These are phyloP conservation scores for Drosophila obscura DNA, from an alignment of 1,140 invertebrate genomes.

Conservation along the genomic window DNA sequence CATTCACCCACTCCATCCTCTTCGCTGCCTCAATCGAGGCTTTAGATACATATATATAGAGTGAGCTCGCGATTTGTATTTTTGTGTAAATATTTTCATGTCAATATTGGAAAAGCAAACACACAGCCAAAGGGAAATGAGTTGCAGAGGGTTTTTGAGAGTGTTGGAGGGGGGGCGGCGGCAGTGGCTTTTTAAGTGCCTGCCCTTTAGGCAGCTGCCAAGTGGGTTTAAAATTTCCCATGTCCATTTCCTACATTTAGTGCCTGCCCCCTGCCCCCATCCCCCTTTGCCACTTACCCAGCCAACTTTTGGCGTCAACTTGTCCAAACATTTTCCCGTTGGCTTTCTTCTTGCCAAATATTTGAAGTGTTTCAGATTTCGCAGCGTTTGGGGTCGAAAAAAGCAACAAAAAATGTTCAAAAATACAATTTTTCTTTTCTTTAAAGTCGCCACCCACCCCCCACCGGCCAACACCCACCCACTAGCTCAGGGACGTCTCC, in stretches of 20 bases:
- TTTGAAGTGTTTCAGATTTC: conserved; percentile 81
- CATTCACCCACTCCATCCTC: too few relatives aligned
- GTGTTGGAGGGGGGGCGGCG: neutral
- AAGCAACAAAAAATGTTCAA: conserved; percentile 23
- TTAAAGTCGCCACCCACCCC: conserved; percentile 27
- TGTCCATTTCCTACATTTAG: conserved; percentile 34
- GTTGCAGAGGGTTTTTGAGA: neutral
- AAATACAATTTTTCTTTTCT: conserved; percentile 27
- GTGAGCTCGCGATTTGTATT: conserved; percentile 61
- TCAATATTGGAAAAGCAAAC: conserved; percentile 76
- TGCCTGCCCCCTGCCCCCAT: too few relatives aligned
- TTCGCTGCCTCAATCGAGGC: neutral
- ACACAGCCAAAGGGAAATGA: neutral
- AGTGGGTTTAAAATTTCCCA: conserved; percentile 78
- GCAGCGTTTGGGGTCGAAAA: neutral
- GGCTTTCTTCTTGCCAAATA: conserved; percentile 67
- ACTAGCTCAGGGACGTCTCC: conserved; percentile 15
- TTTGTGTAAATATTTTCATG: conserved; percentile 76
- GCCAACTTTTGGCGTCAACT: conserved; percentile 58
- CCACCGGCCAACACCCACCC: neutral
- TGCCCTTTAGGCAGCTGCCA: conserved; percentile 67
- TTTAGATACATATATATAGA: neutral
- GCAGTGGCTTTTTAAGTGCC: conserved; percentile 53
- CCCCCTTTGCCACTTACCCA: neutral
- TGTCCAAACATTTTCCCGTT: conserved; percentile 63